These are phyloP conservation scores for Catagonus wagneri DNA, from an alignment of 2,113 vertebrate species.

Conservation along the genomic window DNA sequence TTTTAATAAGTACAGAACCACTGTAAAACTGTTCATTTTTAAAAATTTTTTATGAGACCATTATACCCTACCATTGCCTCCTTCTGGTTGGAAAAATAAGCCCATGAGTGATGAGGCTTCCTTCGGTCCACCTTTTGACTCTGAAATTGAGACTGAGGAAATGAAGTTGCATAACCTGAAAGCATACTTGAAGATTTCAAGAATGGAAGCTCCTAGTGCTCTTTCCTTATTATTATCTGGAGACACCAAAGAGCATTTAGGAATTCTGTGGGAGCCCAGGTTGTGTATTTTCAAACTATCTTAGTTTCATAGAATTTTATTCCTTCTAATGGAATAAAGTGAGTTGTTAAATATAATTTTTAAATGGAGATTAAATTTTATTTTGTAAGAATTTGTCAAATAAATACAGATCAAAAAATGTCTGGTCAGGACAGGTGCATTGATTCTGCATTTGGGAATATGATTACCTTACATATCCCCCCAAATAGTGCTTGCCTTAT, in stretches of 20 bases:
- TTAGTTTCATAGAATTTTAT: background rate
- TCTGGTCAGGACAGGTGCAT: background rate
- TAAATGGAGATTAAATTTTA: background rate
- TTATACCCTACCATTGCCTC: background rate
- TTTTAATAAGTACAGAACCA: conserved; percentile 38
- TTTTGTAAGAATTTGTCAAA: conserved; percentile 3
- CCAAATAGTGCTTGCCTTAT: background rate
- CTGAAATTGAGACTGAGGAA: conserved; percentile 3
- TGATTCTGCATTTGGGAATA: background rate
- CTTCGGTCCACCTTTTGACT: background rate
- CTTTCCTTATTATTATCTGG: background rate
- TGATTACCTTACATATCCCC: background rate
- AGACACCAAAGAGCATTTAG: background rate
- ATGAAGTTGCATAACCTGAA: background rate
- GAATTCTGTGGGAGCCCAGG: background rate
- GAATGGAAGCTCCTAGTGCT: background rate
- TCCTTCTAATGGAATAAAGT: background rate
- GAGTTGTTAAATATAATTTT: background rate
- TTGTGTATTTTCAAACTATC: background rate
- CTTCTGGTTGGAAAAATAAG: conserved; percentile 41
- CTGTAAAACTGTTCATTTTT: background rate
- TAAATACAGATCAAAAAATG: background rate
- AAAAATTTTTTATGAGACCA: background rate
- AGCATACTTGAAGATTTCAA: background rate
- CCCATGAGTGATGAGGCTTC: background rate